Conservation (phyloP, 2,888 invertebrate species). For the Leucoptera coffeella region DNA sequence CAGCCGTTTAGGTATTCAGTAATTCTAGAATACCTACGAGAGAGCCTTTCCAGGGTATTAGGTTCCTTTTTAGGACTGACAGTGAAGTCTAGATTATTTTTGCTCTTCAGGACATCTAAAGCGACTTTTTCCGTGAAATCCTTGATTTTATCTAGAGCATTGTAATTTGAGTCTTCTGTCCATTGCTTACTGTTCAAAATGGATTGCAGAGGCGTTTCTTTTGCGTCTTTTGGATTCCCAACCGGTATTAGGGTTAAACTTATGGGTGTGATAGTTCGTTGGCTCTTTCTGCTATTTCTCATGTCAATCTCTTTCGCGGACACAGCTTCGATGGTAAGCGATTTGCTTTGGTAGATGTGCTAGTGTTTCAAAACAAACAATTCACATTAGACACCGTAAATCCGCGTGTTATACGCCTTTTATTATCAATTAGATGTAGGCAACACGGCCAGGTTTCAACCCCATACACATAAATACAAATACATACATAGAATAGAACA, state of each 20-base stretch:
- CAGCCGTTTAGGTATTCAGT: conserved; percentile 44
- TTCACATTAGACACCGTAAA: too few species aligned
- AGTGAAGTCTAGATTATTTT: conserved; percentile 19
- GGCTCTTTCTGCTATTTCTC: conserved; percentile 26
- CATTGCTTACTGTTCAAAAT: conserved; percentile 22
- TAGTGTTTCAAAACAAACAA: too few species aligned
- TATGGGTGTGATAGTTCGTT: conserved; percentile 39
- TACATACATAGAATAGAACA: conserved; percentile 18
- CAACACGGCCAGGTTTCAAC: conserved; percentile 35
- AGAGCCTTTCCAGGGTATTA: conserved; percentile 33
- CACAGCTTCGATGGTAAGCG: conserved; percentile 39
- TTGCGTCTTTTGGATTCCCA: conserved; percentile 21
- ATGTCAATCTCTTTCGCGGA: conserved; percentile 18
- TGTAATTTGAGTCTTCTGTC: conserved; percentile 37
- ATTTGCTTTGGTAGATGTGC: conserved; percentile 48
- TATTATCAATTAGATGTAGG: conserved; percentile 46
- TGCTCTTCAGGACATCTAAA: conserved; percentile 36
- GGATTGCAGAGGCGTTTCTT: conserved; percentile 24
- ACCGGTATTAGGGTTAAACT: conserved; percentile 43
- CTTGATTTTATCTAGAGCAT: conserved; percentile 46
- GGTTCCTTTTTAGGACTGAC: conserved; percentile 20
- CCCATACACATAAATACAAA: conserved; percentile 11
- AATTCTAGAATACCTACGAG: conserved; percentile 41
- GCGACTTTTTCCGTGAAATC: conserved; percentile 45
- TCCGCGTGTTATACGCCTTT: conserved; percentile 16